Evolutionary conservation across 2,797 vertebrate species (phyloP), one percentile per base, ranked within the genome.

Genomic region (Sebastes dallii): DNA sequence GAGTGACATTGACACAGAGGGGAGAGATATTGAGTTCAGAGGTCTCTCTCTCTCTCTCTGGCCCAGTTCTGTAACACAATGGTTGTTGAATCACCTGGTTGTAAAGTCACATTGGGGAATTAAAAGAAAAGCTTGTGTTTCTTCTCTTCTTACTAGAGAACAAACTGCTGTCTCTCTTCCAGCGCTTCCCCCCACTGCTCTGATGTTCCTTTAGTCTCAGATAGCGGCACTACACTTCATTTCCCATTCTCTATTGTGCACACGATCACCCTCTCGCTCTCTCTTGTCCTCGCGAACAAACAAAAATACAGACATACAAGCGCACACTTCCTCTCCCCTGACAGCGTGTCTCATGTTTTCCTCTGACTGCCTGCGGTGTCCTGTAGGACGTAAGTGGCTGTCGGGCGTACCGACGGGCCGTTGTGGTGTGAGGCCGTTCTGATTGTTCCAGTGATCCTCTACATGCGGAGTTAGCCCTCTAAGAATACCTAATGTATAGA

Each of bases 61-160:
- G 66, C 84, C 80, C 77, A 88, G 56, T 83, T 90, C 79, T 83
- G 71, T 60, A 70, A 86, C 76, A 87, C 67, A 56, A 59, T 24
- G 34, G 54, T 75, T 80, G 78, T 68, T 32, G 61, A 84, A 65
- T 74, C 61, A 66, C 79, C 73, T 74, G 52, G 56, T 81, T 87
- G 70, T 83, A 82, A 88, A 88, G 77, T 87, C 73, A 82, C 85
- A 64, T 42, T 36, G 70, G 88, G 82, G 87, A 86, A 90, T 88
- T 83, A 80, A 84, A 79, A 81, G 42, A 75, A 84, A 50, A 42
- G 30, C 80, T 54, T 25, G 42, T 55, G 54, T 81, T 66, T 84
- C 55, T 16, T 32, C 16, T 72, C 65, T 77, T 76, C 27, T 32
- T 56, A 59, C 42, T 60, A 36, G 32, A 83, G 78, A 86, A 86